Conservation (phyloP, 2,888 invertebrate genomes). For the Himalopsyche anomala region DNA sequence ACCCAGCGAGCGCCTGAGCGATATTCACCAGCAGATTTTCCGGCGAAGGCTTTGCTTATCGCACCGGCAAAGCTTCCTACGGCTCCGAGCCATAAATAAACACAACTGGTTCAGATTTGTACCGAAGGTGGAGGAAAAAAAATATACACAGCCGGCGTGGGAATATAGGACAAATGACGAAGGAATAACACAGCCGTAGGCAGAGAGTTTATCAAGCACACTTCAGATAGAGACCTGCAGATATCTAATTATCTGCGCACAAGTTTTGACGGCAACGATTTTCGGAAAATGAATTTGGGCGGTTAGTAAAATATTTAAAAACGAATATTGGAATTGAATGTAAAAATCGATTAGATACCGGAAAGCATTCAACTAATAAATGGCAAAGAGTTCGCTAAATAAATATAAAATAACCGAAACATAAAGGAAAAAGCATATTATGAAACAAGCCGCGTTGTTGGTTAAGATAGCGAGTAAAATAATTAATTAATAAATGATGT, state of each 20-base stretch:
- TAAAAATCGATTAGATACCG: no score
- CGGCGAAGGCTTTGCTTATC: conserved; percentile 33
- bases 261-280: not conserved
- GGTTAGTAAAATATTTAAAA: no score
- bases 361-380: no score
- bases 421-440: no score
- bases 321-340: no score
- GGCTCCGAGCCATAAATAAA: conserved; percentile 34
- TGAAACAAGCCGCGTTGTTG: no score
- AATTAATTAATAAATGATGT: no score
- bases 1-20: not conserved
- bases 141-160: not conserved
- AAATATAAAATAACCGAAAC: no score
- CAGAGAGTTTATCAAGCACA: not conserved
- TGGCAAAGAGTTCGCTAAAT: no score
- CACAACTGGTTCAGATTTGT: conserved; percentile 8
- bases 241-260: not conserved
- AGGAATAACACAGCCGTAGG: not conserved
- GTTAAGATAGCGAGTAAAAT: no score
- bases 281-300: no score
- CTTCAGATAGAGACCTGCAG: not conserved
- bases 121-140: not conserved
- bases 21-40: not conserved
- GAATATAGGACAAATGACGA: conserved; percentile 29
- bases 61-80: not conserved